phyloP scores from a whole-genome alignment of 2,797 vertebrate genomes.

The Schizothorax lantsangensis region DNA sequence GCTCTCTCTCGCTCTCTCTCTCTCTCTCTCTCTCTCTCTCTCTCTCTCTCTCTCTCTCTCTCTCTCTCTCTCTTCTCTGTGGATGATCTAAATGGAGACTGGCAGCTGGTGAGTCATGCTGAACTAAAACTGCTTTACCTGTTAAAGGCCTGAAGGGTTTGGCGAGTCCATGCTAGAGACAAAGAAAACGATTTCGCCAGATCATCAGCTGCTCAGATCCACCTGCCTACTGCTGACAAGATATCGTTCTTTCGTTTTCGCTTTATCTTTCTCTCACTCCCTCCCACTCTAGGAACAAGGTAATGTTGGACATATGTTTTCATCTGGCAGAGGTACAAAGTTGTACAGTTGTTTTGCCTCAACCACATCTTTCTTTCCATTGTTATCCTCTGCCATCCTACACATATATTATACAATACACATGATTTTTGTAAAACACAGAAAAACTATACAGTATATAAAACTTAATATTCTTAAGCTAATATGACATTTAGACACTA shows the following conservation, averaged over 20 bases:
- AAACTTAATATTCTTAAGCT: neutral
- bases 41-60: slow-evolving; percentile 48
- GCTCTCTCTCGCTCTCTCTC: slow-evolving; percentile 5
- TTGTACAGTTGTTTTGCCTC: slow-evolving; percentile 4
- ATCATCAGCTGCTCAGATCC: slow-evolving; percentile 17
- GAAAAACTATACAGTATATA: neutral
- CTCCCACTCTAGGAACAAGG: neutral
- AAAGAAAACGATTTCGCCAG: slow-evolving; percentile 22
- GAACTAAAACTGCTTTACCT: slow-evolving; percentile 59
- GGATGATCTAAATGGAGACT: slow-evolving; percentile 60
- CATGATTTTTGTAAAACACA: neutral
- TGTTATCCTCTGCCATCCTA: slow-evolving; percentile 20
- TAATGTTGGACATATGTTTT: slow-evolving; percentile 4
- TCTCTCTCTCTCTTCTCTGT: slow-evolving; percentile 42
- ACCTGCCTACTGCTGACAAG: slow-evolving; percentile 31
- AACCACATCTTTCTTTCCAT: neutral
- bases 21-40: slow-evolving; percentile 9
- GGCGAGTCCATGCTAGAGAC: neutral
- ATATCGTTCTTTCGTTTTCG: neutral
- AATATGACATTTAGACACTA: neutral
- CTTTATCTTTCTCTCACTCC: slow-evolving; percentile 36
- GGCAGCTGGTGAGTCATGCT: slow-evolving; percentile 69
- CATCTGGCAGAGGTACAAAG: neutral
- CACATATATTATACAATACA: slow-evolving; percentile 19
- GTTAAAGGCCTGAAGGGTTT: slow-evolving; percentile 34